These are phyloP conservation scores for Axis porcinus DNA, from an alignment of 2,113 vertebrate genomes.

Conservation along the genomic window DNA sequence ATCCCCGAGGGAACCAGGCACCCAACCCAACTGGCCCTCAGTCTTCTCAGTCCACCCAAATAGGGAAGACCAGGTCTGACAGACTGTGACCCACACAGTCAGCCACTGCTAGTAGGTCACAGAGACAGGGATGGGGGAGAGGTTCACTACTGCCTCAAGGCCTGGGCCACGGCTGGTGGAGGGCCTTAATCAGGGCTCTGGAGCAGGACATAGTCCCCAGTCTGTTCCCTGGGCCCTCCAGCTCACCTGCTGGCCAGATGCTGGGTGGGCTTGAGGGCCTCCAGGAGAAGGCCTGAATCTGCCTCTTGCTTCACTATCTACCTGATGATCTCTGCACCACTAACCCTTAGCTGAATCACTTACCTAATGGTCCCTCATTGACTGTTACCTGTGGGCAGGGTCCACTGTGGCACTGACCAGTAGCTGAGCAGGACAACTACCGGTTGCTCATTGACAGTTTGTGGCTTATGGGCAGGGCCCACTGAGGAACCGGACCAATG, in stretches of 20 bases:
- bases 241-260: background rate
- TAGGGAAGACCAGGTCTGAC: background rate
- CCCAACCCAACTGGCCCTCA: background rate
- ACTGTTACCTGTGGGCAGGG: background rate
- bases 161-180: background rate
- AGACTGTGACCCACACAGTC: background rate
- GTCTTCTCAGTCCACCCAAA: background rate
- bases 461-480: background rate
- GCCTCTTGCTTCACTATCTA: background rate
- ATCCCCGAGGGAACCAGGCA: background rate
- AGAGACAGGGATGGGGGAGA: background rate
- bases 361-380: background rate
- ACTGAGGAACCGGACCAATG: background rate
- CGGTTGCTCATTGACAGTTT: background rate
- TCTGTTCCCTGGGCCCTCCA: background rate
- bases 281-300: background rate
- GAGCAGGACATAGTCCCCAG: background rate
- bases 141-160: background rate
- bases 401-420: background rate
- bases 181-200: background rate
- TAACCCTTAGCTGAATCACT: background rate
- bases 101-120: background rate
- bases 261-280: background rate
- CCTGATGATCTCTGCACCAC: background rate
- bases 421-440: background rate